Conservation (phyloP, 2,113 vertebrate genomes). For the Cnemophilus loriae region DNA sequence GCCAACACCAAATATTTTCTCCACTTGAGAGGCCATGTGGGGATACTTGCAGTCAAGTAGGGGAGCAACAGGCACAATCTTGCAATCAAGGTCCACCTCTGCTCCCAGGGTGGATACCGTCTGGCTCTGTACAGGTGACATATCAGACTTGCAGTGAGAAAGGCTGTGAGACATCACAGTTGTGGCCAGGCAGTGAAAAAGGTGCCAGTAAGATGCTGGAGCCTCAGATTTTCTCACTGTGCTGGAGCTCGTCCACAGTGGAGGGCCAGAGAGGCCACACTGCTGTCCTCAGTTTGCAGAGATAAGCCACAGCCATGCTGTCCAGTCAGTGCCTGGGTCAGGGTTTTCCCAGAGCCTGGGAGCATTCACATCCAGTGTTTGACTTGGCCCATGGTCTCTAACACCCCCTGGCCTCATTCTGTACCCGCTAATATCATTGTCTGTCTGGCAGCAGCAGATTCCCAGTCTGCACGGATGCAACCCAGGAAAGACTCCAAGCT, state of each 20-base stretch:
- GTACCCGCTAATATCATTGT: neutral
- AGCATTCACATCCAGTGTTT: neutral
- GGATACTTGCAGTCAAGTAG: neutral
- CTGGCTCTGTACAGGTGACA: neutral
- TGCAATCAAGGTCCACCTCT: neutral
- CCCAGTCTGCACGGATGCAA: neutral
- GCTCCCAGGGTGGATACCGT: neutral
- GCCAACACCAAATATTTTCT: neutral
- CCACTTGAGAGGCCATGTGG: neutral
- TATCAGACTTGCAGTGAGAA: neutral
- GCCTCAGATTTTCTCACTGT: neutral
- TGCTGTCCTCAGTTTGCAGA: neutral
- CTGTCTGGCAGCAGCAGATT: neutral
- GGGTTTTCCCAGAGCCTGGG: neutral
- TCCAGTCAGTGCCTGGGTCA: neutral
- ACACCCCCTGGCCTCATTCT: neutral
- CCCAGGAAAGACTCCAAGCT: neutral
- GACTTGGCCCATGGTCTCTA: neutral
- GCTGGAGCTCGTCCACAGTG: neutral
- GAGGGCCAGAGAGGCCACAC: neutral
- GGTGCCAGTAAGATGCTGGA: neutral
- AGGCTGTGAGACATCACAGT: neutral
- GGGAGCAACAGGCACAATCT: accelerated
- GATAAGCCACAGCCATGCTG: neutral
- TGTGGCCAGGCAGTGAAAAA: neutral